Percentiles rank a stretch among this genome's conserved stretches.
Evolutionary conservation across 1,140 invertebrate genomes (phyloP).

Genomic region (Bathynomus jamesi): DNA sequence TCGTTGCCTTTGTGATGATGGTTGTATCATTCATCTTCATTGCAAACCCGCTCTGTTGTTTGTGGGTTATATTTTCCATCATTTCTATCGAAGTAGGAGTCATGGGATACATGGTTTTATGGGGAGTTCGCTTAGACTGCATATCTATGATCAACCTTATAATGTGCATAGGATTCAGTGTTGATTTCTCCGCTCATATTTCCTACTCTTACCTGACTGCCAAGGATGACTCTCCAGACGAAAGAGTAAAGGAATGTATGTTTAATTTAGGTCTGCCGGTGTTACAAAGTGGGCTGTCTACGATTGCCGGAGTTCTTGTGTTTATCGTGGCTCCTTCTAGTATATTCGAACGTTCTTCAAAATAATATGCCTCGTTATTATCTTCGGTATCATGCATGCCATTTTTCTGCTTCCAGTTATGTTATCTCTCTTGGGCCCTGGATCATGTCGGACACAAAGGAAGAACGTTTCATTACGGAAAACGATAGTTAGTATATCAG

Average conservation of each 20-base stretch:
- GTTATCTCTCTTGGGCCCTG: slow-evolving; percentile 76
- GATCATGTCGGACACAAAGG: slow-evolving; percentile 47
- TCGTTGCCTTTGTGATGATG: slow-evolving; percentile 93
- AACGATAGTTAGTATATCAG: neutral
- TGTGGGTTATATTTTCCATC: slow-evolving; percentile 93
- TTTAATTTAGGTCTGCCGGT: slow-evolving; percentile 87
- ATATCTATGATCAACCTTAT: slow-evolving; percentile 99
- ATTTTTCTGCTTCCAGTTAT: slow-evolving; percentile 85
- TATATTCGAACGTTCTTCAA: slow-evolving; percentile 97
- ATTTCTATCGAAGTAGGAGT: slow-evolving; percentile 93
- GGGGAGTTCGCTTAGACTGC: slow-evolving; percentile 89
- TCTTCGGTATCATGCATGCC: slow-evolving; percentile 88
- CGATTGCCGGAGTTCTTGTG: slow-evolving; percentile 81
- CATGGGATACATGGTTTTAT: slow-evolving; percentile 91
- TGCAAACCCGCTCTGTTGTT: slow-evolving; percentile 80
- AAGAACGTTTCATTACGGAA: slow-evolving; percentile 38
- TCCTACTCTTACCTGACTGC: slow-evolving; percentile 96
- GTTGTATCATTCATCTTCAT: slow-evolving; percentile 92
- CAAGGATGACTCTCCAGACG: slow-evolving; percentile 60
- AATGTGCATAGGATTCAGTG: slow-evolving; percentile 97
- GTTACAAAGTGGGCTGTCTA: slow-evolving; percentile 85
- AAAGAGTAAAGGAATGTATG: slow-evolving; percentile 73
- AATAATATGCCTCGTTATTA: slow-evolving; percentile 92
- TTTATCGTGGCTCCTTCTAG: slow-evolving; percentile 84
- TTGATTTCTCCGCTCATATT: slow-evolving; percentile 95